Evolutionary conservation across 2,888 invertebrate species (phyloP).

Genomic region (Rhimphoctona megacephalus): DNA sequence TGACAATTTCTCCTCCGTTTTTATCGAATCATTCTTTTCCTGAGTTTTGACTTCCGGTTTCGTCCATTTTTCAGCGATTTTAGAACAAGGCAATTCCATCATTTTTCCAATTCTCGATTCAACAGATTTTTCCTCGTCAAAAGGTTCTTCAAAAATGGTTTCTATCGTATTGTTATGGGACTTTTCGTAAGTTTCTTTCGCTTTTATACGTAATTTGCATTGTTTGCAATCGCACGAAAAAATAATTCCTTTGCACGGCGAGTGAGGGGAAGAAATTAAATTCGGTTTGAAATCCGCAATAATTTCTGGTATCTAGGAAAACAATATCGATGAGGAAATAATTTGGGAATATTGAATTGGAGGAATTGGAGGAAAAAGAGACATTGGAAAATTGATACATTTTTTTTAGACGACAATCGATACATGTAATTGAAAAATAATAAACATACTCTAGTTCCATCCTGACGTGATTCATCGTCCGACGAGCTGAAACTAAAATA

Average conservation of each 20-base stretch:
- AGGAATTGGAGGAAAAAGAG: background rate
- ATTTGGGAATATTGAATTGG: background rate
- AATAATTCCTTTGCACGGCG: constrained; percentile 1
- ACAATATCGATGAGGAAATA: background rate
- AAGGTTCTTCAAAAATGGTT: constrained; percentile 17
- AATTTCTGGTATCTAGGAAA: constrained; percentile 31
- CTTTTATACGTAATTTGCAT: constrained; percentile 1
- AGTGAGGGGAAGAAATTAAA: constrained; percentile 1
- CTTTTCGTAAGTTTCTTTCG: constrained; percentile 8
- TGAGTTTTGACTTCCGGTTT: background rate
- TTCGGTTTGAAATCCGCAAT: background rate
- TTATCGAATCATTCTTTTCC: background rate
- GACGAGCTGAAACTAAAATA: constrained; percentile 39
- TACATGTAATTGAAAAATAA: background rate
- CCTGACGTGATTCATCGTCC: constrained; percentile 24
- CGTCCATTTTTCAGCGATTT: background rate
- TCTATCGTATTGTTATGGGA: constrained; percentile 1
- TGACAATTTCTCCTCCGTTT: background rate
- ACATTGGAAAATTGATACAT: background rate
- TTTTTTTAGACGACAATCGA: background rate
- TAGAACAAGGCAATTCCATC: background rate
- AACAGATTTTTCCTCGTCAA: background rate
- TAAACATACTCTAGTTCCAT: constrained; percentile 14
- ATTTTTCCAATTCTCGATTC: background rate
- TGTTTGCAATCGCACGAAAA: constrained; percentile 26